Conservation (phyloP, 2,888 invertebrate genomes). For the Mactromeris polynyma region DNA sequence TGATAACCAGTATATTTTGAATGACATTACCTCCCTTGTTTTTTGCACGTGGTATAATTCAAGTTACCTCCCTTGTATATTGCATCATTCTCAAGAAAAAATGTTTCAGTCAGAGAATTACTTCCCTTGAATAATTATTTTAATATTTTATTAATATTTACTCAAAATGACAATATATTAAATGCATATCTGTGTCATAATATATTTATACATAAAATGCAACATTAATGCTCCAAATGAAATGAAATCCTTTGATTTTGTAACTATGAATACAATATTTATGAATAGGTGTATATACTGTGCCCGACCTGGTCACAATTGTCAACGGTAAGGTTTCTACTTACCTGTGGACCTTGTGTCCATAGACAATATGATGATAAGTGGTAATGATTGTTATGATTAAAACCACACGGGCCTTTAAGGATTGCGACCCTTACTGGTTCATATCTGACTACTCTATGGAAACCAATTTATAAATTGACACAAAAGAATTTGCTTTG, state of each 20-base stretch:
- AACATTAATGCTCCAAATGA: not conserved
- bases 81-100: not conserved
- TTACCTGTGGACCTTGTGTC: slow-evolving; percentile 44
- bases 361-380: slow-evolving; percentile 42
- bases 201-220: not conserved
- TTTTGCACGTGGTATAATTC: not conserved
- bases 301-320: not conserved
- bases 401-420: slow-evolving; percentile 1
- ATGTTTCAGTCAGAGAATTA: not conserved
- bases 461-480: too few relatives aligned
- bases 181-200: not conserved
- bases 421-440: not conserved
- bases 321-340: slow-evolving; percentile 42
- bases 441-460: slow-evolving; percentile 12
- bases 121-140: not conserved
- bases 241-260: not conserved
- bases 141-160: not conserved
- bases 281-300: not conserved
- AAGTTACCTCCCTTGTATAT: not conserved
- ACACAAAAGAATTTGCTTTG: too few relatives aligned
- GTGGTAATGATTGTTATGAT: slow-evolving; percentile 32
- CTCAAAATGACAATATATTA: not conserved
- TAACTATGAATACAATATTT: not conserved
- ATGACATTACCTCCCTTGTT: not conserved
- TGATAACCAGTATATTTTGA: not conserved